Evolutionary conservation across 2,888 invertebrate species (phyloP).

Genomic region (Crematogaster levior): DNA sequence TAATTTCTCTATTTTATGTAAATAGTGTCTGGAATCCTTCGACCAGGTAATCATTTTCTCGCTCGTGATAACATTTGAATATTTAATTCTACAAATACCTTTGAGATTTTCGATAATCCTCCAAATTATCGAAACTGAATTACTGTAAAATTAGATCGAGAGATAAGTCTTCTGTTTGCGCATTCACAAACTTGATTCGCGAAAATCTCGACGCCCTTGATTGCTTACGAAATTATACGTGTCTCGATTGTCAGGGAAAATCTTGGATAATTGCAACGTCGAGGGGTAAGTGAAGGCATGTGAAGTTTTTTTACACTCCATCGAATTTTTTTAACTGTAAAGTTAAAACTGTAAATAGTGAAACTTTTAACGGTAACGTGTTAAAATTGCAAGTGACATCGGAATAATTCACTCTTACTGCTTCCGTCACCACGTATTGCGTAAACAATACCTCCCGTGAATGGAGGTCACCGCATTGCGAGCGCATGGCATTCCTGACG

Average conservation of each 20-base stretch:
- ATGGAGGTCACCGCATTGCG: slow-evolving; percentile 24
- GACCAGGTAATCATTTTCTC: not conserved
- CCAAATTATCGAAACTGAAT: not conserved
- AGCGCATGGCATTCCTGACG: slow-evolving; percentile 57
- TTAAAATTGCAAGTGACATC: slow-evolving; percentile 23
- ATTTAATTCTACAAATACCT: not conserved
- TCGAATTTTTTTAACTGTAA: too few relatives aligned
- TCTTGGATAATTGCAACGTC: not conserved
- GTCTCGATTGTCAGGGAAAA: not conserved
- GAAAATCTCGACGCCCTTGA: not conserved
- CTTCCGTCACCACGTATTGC: slow-evolving; percentile 10
- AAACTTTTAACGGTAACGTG: not conserved
- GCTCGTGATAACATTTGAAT: not conserved
- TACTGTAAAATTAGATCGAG: not conserved
- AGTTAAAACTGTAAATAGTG: not conserved
- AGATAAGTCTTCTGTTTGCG: not conserved
- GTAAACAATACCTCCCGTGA: slow-evolving; percentile 17
- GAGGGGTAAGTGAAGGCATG: too few relatives aligned
- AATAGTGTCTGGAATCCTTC: too few relatives aligned
- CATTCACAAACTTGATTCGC: not conserved
- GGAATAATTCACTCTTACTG: slow-evolving; percentile 17
- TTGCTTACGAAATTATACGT: not conserved
- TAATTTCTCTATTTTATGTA: not conserved
- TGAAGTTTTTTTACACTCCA: too few relatives aligned
- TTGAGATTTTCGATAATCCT: not conserved